Percentiles rank a stretch among this genome's conserved stretches.
These are phyloP conservation scores for Helleia helle DNA, from an alignment of 2,888 invertebrate species.

Conservation along the genomic window DNA sequence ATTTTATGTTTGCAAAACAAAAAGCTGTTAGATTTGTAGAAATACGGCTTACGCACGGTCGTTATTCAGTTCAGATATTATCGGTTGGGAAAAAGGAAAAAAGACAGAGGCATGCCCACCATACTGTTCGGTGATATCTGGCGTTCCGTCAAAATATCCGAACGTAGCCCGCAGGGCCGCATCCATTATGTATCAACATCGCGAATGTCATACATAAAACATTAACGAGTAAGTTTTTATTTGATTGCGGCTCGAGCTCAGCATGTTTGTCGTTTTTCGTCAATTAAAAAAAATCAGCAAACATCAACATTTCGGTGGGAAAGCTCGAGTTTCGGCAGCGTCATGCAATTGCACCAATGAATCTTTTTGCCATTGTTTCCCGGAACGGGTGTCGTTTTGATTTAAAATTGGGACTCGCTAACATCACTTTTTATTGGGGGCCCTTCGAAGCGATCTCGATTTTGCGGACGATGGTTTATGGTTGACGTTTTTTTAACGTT, in stretches of 20 bases:
- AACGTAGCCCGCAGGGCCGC: conserved; percentile 61
- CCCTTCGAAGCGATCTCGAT: conserved; percentile 33
- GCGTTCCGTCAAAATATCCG: conserved; percentile 64
- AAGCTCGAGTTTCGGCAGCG: conserved; percentile 42
- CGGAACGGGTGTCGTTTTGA: conserved; percentile 41
- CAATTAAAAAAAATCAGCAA: conserved; percentile 48
- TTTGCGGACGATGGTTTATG: conserved; percentile 30
- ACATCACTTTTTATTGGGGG: conserved; percentile 28
- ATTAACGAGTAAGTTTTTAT: conserved; percentile 70
- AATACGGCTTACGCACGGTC: conserved; percentile 21
- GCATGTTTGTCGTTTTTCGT: conserved; percentile 43
- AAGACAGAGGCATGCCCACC: conserved; percentile 50
- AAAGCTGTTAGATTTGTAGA: conserved; percentile 18
- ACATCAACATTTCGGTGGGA: conserved; percentile 61
- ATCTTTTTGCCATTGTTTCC: conserved; percentile 40
- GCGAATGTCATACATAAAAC: conserved; percentile 68
- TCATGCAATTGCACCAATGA: conserved; percentile 48
- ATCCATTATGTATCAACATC: conserved; percentile 65
- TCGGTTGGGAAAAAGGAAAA: conserved; percentile 34
- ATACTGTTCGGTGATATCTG: conserved; percentile 57
- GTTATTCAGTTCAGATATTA: conserved; percentile 38
- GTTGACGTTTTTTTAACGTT: conserved; percentile 26
- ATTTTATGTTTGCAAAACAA: conserved; percentile 1
- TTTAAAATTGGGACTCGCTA: conserved; percentile 33
- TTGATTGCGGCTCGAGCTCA: conserved; percentile 57